A percentile compares a stretch with the other conserved stretches of the same genome.
phyloP scores from a whole-genome alignment of 2,797 vertebrate species.

The Euthynnus affinis region DNA sequence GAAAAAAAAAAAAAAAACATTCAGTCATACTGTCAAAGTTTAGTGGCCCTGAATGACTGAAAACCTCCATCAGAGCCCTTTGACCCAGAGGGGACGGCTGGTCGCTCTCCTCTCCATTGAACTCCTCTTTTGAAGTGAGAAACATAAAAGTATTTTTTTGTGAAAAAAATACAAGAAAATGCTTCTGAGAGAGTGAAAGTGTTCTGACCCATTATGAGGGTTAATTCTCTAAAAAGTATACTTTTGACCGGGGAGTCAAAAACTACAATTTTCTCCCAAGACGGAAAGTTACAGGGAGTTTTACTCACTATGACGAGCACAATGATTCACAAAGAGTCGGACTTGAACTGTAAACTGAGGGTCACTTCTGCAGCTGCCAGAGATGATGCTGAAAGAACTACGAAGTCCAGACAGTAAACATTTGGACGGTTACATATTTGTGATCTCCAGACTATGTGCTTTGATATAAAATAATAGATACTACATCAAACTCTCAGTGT shows the following conservation, averaged over 20 bases:
- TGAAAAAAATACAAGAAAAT: not conserved
- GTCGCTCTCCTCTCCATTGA: not conserved
- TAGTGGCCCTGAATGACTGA: constrained; percentile 23
- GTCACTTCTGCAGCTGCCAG: too few relatives aligned
- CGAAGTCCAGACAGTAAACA: too few relatives aligned
- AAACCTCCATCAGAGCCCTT: constrained; percentile 49
- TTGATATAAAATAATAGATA: too few relatives aligned
- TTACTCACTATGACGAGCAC: too few relatives aligned
- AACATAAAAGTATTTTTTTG: not conserved
- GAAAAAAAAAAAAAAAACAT: not conserved
- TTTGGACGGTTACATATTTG: too few relatives aligned
- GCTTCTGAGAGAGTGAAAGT: not conserved
- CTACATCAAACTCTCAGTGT: too few relatives aligned
- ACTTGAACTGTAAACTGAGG: too few relatives aligned
- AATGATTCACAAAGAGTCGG: too few relatives aligned
- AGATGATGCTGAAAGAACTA: too few relatives aligned
- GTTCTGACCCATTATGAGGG: not conserved
- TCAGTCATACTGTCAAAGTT: constrained; percentile 7
- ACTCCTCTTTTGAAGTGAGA: not conserved
- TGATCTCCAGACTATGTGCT: too few relatives aligned
- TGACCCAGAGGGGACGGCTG: constrained; percentile 32
- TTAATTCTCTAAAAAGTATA: not conserved
- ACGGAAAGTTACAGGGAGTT: not conserved
- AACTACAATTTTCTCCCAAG: not conserved
- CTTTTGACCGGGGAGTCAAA: not conserved